phyloP scores from a whole-genome alignment of 2,888 invertebrate species.

The Campopleginae sp. region DNA sequence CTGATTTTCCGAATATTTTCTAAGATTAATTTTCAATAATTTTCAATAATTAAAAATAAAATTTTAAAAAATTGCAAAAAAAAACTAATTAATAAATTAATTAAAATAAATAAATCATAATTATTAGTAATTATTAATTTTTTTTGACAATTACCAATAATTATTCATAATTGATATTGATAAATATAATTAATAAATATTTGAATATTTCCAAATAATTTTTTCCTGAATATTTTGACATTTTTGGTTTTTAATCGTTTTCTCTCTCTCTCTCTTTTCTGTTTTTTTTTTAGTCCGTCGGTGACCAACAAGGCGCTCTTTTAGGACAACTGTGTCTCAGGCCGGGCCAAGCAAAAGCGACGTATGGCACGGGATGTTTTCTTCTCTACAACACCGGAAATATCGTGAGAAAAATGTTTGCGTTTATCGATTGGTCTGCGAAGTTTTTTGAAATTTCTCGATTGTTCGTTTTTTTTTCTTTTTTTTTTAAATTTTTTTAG shows the following conservation, averaged over 20 bases:
- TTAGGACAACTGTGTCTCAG: slow-evolving; percentile 96
- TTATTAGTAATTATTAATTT: no score
- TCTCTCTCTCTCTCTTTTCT: slow-evolving; percentile 23
- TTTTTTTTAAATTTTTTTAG: slow-evolving; percentile 82
- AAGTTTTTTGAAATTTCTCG: not conserved
- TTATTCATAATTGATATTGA: no score
- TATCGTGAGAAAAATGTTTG: slow-evolving; percentile 83
- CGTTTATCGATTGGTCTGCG: not conserved
- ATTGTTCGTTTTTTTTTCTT: not conserved
- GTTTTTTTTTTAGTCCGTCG: slow-evolving; percentile 90
- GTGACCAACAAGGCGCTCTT: slow-evolving; percentile 97
- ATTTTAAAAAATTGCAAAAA: no score
- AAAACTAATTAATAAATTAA: not conserved
- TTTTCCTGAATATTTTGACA: not conserved
- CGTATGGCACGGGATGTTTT: slow-evolving; percentile 98
- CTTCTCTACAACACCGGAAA: slow-evolving; percentile 96
- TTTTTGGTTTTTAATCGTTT: not conserved
- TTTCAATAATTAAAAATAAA: not conserved
- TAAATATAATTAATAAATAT: no score
- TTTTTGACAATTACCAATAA: no score
- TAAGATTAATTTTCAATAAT: not conserved
- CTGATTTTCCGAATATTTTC: not conserved
- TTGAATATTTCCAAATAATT: no score
- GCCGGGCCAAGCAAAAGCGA: slow-evolving; percentile 96
- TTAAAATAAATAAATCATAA: not conserved